phyloP scores from a whole-genome alignment of 2,797 vertebrate species.

The Diplodus sargus region DNA sequence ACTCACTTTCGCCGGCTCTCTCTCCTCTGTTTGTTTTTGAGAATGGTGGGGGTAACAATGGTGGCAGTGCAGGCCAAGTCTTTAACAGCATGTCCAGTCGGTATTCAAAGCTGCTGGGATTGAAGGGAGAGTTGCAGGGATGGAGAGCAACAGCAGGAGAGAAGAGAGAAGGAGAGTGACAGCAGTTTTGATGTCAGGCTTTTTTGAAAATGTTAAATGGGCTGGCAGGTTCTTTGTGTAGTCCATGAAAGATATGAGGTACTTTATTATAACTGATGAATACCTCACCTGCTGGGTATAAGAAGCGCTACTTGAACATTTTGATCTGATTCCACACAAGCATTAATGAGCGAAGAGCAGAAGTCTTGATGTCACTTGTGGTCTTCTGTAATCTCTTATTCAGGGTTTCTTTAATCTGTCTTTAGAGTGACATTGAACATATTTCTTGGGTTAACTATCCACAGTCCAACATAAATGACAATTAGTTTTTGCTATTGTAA shows the following conservation, averaged over 20 bases:
- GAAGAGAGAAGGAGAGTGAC: constrained; percentile 19
- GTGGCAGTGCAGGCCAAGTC: constrained; percentile 49
- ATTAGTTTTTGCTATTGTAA: not conserved
- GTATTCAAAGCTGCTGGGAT: constrained; percentile 42
- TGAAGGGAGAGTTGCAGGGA: constrained; percentile 1
- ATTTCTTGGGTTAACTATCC: not conserved
- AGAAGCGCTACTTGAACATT: not conserved
- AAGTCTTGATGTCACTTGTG: not conserved
- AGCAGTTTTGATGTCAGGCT: constrained; percentile 12
- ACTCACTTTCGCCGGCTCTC: constrained; percentile 45
- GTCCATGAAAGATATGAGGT: constrained; percentile 22
- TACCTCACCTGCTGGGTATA: constrained; percentile 20
- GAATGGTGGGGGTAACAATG: constrained; percentile 35
- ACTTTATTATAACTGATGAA: constrained; percentile 36
- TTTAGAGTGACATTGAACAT: not conserved
- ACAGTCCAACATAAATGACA: not conserved
- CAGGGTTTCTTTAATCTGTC: not conserved
- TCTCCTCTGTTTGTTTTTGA: constrained; percentile 39
- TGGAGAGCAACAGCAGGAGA: not conserved
- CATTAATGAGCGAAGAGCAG: not conserved
- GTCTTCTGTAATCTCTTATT: not conserved
- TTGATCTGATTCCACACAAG: constrained; percentile 1
- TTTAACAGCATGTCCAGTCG: constrained; percentile 42
- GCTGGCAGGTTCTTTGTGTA: constrained; percentile 17
- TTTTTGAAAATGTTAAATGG: constrained; percentile 10